A percentile compares a stretch with the other conserved stretches of the same genome.
Evolutionary conservation across 35 echinoderm and acorn worm species (phyloP).

Genomic region (Diadema setosum): DNA sequence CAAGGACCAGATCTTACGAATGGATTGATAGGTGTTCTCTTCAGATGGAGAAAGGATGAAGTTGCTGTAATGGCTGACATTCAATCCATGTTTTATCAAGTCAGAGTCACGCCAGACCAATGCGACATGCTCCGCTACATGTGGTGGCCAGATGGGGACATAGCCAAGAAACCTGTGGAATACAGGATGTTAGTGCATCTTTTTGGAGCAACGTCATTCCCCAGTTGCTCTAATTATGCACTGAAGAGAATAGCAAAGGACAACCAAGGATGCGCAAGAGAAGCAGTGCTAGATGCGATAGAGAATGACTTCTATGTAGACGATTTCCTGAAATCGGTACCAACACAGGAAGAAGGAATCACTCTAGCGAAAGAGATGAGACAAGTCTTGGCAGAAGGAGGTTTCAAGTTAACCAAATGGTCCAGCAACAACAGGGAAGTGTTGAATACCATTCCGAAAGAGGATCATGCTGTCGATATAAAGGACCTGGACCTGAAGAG

Average conservation of each 20-base stretch:
- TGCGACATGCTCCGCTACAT: slow-evolving; percentile 15
- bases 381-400: not conserved
- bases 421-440: slow-evolving; percentile 37
- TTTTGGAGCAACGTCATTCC: slow-evolving; percentile 55
- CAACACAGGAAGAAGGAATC: not conserved
- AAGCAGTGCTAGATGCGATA: not conserved
- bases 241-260: slow-evolving; percentile 2
- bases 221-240: slow-evolving; percentile 37
- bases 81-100: slow-evolving; percentile 36
- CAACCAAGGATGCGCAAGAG: not conserved
- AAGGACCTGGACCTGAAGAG: slow-evolving; percentile 16
- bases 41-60: slow-evolving; percentile 25
- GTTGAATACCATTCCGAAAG: slow-evolving; percentile 2
- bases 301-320: slow-evolving; percentile 43
- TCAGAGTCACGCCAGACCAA: slow-evolving; percentile 14
- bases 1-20: slow-evolving; percentile 48
- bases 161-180: not conserved
- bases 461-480: slow-evolving; percentile 8
- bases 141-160: slow-evolving; percentile 56
- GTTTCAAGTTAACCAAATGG: slow-evolving; percentile 51
- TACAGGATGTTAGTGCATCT: slow-evolving; percentile 41
- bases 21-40: not conserved
- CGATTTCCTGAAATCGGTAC: not conserved
- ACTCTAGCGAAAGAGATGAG: not conserved
- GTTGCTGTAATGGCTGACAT: slow-evolving; percentile 7